Evolutionary conservation across 2,797 vertebrate species (phyloP).

Genomic region (Chelon auratus): DNA sequence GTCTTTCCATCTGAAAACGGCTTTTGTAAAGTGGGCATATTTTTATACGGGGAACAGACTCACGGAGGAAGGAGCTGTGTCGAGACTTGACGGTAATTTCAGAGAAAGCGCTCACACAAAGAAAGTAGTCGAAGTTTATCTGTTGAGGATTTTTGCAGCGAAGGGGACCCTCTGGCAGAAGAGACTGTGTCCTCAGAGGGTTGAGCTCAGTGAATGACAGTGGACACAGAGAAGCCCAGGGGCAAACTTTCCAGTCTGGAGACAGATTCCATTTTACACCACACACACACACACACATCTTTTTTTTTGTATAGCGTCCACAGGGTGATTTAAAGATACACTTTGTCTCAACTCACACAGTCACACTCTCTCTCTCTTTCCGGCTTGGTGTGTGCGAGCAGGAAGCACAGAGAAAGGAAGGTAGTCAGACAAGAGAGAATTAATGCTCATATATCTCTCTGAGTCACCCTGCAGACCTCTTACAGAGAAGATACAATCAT

Average conservation of each 20-base stretch:
- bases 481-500: conserved; percentile 70
- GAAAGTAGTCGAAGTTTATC: conserved; percentile 41
- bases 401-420: conserved; percentile 49
- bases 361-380: not conserved
- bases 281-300: conserved; percentile 10
- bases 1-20: not conserved
- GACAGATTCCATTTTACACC: conserved; percentile 30
- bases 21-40: conserved; percentile 3
- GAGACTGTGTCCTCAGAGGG: conserved; percentile 51
- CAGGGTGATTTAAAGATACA: conserved; percentile 41
- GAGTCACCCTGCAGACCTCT: conserved; percentile 67
- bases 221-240: conserved; percentile 44
- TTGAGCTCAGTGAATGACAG: conserved; percentile 62
- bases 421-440: conserved; percentile 41
- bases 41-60: conserved; percentile 2
- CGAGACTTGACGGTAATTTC: conserved; percentile 16
- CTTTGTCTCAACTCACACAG: conserved; percentile 18
- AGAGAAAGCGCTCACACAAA: conserved; percentile 31
- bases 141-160: conserved; percentile 27
- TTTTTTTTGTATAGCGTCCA: conserved; percentile 19
- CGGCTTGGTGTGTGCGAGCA: conserved; percentile 18
- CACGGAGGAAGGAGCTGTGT: not conserved
- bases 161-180: conserved; percentile 30
- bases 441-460: conserved; percentile 45
- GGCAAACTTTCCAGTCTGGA: conserved; percentile 46